phyloP scores from a whole-genome alignment of 2,888 invertebrate genomes.

The Scaptomyza caliginosa region DNA sequence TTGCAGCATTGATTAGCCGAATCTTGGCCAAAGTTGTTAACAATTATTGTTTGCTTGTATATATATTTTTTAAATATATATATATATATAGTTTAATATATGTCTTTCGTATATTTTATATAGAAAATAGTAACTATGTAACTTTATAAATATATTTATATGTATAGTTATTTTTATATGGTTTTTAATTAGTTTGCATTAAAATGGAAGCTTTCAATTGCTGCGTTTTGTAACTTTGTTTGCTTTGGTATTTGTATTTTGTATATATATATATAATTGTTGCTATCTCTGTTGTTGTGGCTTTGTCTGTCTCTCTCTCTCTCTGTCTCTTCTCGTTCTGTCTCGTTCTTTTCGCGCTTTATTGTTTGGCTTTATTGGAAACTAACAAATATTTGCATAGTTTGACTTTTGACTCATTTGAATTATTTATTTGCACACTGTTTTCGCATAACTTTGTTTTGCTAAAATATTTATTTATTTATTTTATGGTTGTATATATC shows the following conservation, averaged over 20 bases:
- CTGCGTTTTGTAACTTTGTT: conserved; percentile 76
- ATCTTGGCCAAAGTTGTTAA: conserved; percentile 24
- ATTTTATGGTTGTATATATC: conserved; percentile 16
- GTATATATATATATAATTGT: background rate
- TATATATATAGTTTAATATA: conserved; percentile 20
- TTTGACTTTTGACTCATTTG: conserved; percentile 36
- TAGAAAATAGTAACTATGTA: conserved; percentile 72
- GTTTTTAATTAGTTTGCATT: conserved; percentile 51
- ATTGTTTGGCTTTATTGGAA: conserved; percentile 32
- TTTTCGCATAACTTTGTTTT: conserved; percentile 34
- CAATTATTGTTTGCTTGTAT: conserved; percentile 11
- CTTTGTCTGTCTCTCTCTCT: conserved; percentile 21
- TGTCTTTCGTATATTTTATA: conserved; percentile 42
- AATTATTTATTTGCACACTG: conserved; percentile 20
- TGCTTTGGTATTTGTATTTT: conserved; percentile 50
- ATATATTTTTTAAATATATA: conserved; percentile 17
- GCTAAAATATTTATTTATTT: conserved; percentile 33
- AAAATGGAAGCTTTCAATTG: conserved; percentile 79
- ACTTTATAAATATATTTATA: conserved; percentile 39
- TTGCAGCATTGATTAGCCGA: conserved; percentile 67
- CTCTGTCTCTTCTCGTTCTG: conserved; percentile 4
- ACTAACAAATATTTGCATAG: conserved; percentile 60
- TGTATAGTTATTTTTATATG: conserved; percentile 49
- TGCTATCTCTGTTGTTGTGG: conserved; percentile 9
- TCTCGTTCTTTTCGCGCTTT: conserved; percentile 8